Evolutionary conservation across 2,113 vertebrate species (phyloP), one percentile per base, ranked within the genome.

Genomic region (Pelvicachromis taeniatus): DNA sequence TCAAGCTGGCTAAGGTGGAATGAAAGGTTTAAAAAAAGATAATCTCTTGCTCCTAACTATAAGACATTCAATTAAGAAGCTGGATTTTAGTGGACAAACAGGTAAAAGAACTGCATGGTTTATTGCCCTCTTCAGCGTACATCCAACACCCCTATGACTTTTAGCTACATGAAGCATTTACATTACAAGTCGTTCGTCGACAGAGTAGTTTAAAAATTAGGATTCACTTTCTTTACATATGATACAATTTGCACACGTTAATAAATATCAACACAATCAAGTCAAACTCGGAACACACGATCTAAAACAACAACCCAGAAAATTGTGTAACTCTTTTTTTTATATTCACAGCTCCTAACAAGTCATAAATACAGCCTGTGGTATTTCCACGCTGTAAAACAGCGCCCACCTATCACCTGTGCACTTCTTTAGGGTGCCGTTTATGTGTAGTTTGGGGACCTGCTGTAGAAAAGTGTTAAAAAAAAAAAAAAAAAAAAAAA

Each of bases 261-360:
- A 96, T 97, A 97, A 97, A 97, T 97, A 96, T 95, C 94, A 95
- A 93, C 94, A 95, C 92, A 95, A 94, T 95, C 94, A 91, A 91
- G 88, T 95, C 95, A 95, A 95, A 95, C 93, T 87, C 87, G 86
- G 88, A 94, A 93, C 95, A 89, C 92, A 87, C 88, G 85, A 86
- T 77, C 93, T 94, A 94, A 93, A 94, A 94, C 87, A 86, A 91
- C 91, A 94, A 85, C 73, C 84, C 87, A 86, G 89, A 83, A 92
- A 95, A 88, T 91, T 23, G 81, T 91, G 86, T 89, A 84, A 91
- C n/a, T n/a, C n/a, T n/a, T n/a, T n/a, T n/a, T n/a, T n/a, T n/a
- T n/a, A n/a, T 89, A 90, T 92, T 94, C 92, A 95, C 93, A 95
- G 91, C 94, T 93, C 87, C 88, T 88, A 83, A 88, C 88, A 88